These are phyloP conservation scores for Xiphophorus maculatus DNA, from an alignment of 2,113 vertebrate genomes.

Conservation along the genomic window DNA sequence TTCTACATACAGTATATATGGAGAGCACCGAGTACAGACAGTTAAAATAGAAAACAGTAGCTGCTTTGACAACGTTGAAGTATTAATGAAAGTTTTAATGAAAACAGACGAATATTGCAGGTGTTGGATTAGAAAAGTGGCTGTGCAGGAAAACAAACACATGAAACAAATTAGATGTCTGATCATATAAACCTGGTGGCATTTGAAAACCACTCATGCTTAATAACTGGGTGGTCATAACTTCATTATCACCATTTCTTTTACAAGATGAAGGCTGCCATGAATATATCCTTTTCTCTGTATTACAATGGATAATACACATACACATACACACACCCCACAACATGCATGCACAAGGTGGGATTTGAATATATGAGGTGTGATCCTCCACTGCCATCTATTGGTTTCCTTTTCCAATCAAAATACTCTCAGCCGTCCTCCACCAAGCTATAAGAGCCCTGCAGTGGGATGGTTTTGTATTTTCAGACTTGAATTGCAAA, in stretches of 20 bases:
- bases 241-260: constrained; percentile 25
- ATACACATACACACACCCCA: not conserved
- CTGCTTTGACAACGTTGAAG: not conserved
- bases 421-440: not conserved
- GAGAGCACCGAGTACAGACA: not conserved
- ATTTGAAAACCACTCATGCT: constrained; percentile 7
- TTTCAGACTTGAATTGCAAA: not conserved
- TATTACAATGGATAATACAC: not conserved
- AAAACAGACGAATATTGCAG: not conserved
- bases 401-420: constrained; percentile 15
- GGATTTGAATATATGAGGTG: constrained; percentile 4
- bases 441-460: too few species aligned
- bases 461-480: not conserved
- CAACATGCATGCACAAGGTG: too few species aligned
- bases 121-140: not conserved
- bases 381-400: constrained; percentile 67
- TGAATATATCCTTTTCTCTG: constrained; percentile 8
- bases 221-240: constrained; percentile 17
- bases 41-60: not conserved
- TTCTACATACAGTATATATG: not conserved
- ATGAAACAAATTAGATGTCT: constrained; percentile 3
- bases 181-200: constrained; percentile 17
- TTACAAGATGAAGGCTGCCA: constrained; percentile 10
- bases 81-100: not conserved
- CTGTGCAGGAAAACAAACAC: constrained; percentile 4